Percentiles rank a stretch among this genome's conserved stretches.
Conservation (phyloP, 2,797 vertebrate species). For the Limnodromus scolopaceus region DNA sequence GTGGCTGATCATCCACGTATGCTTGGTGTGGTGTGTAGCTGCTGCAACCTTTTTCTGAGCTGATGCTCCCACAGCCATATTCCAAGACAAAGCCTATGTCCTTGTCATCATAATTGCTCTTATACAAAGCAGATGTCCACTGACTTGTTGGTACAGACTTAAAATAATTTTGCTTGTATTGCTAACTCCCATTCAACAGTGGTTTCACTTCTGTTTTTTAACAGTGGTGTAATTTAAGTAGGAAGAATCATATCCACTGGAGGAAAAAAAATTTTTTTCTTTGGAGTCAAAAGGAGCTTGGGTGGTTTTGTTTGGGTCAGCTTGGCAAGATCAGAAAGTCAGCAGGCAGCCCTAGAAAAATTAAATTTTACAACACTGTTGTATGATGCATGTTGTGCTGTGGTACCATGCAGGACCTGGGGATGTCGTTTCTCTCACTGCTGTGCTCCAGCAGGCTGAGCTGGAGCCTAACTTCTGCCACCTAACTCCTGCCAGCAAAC, state of each 20-base stretch:
- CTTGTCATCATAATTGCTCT: neutral
- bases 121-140: fast-evolving
- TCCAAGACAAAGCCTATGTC: neutral
- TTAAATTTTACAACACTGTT: neutral
- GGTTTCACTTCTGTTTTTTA: neutral
- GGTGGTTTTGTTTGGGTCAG: neutral
- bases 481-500: neutral
- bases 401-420: neutral
- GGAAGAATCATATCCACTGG: neutral
- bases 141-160: neutral
- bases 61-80: neutral
- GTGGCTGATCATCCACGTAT: neutral
- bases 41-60: neutral
- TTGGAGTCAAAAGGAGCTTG: neutral
- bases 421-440: fast-evolving
- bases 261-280: neutral
- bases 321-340: neutral
- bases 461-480: neutral
- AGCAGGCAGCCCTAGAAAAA: neutral
- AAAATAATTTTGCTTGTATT: neutral
- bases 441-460: neutral
- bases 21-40: neutral
- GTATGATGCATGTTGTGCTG: neutral
- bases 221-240: neutral
- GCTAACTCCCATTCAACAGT: neutral